A percentile compares a stretch with the other conserved stretches of the same genome.
Evolutionary conservation across 1,140 invertebrate species (phyloP).

Genomic region (Scaptomyza montana): DNA sequence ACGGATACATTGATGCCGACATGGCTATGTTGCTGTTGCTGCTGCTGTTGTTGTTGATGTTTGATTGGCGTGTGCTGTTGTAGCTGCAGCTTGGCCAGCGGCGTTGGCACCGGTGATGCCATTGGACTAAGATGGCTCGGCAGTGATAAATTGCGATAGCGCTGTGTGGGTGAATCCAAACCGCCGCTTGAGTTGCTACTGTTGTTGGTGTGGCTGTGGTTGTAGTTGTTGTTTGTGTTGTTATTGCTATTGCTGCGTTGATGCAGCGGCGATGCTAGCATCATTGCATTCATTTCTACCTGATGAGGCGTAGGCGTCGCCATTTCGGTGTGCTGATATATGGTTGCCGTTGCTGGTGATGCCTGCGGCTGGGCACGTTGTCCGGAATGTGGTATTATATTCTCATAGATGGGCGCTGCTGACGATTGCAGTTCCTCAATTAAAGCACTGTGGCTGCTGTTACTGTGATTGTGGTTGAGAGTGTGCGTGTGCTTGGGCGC

Average conservation of each 20-base stretch:
- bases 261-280: constrained; percentile 54
- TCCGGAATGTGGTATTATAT: constrained; percentile 86
- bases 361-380: constrained; percentile 82
- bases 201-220: not conserved
- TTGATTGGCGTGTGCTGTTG: constrained; percentile 78
- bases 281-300: constrained; percentile 46
- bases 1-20: constrained; percentile 75
- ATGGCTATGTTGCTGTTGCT: constrained; percentile 5
- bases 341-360: constrained; percentile 77
- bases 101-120: constrained; percentile 48
- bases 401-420: constrained; percentile 88
- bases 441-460: not conserved
- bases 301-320: constrained; percentile 38
- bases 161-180: constrained; percentile 66
- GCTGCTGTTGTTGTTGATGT: constrained; percentile 42
- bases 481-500: constrained; percentile 19
- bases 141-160: constrained; percentile 65
- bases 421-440: constrained; percentile 37
- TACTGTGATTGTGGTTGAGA: constrained; percentile 10
- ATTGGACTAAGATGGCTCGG: constrained; percentile 53
- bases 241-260: constrained; percentile 67
- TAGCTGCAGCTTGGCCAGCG: constrained; percentile 55
- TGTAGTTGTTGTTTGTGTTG: constrained; percentile 31
- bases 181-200: constrained; percentile 6
- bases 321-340: constrained; percentile 71